phyloP scores from a whole-genome alignment of 2,888 invertebrate genomes.

The Allolobophora icterica region DNA sequence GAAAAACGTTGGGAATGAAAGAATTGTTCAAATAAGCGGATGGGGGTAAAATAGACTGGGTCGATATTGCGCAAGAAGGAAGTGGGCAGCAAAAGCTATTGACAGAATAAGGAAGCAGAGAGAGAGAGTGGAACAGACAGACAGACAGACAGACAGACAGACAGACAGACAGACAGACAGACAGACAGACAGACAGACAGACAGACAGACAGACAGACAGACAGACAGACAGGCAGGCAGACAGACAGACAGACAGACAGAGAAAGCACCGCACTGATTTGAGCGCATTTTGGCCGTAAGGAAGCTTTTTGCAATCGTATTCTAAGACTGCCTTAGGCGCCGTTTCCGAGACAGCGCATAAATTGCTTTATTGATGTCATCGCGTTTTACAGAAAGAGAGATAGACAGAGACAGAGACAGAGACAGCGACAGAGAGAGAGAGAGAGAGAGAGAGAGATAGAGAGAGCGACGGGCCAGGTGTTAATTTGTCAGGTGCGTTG shows the following conservation, averaged over 20 bases:
- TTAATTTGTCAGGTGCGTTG: too few species aligned
- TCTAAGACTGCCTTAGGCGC: too few species aligned
- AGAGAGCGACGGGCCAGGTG: too few species aligned
- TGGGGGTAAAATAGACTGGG: neutral
- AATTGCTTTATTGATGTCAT: too few species aligned
- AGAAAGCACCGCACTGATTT: neutral
- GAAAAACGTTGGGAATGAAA: neutral
- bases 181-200: neutral
- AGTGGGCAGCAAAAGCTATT: neutral
- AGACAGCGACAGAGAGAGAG: neutral
- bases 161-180: neutral
- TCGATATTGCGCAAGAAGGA: neutral
- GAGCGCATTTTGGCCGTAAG: too few species aligned
- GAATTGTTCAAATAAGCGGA: neutral
- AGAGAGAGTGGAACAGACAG: neutral
- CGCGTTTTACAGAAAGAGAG: neutral
- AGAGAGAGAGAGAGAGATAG: neutral
- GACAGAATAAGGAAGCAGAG: neutral
- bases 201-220: neutral
- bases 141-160: neutral
- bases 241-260: neutral
- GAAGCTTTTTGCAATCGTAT: too few species aligned
- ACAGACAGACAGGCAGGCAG: neutral
- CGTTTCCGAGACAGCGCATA: too few species aligned
- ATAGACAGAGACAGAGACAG: neutral